Conservation (phyloP, 2,797 vertebrate genomes). For the Ataeniobius toweri region DNA sequence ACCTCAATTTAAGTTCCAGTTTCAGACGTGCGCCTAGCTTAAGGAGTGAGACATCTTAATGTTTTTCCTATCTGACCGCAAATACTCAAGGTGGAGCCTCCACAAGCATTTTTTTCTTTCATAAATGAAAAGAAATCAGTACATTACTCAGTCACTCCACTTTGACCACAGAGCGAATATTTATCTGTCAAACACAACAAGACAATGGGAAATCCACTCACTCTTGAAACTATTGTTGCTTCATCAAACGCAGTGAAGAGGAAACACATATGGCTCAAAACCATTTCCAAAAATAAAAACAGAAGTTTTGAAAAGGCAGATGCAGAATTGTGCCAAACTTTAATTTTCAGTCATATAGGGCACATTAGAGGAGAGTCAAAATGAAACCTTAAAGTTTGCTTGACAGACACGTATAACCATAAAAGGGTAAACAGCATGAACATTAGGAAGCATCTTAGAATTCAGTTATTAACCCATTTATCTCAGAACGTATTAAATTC, state of each 20-base stretch:
- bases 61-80: slow-evolving; percentile 50
- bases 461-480: not conserved
- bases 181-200: not conserved
- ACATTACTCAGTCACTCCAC: slow-evolving; percentile 44
- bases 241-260: not conserved
- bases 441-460: not conserved
- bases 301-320: not conserved
- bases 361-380: not conserved
- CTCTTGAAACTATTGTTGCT: not conserved
- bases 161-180: slow-evolving; percentile 15
- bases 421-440: not conserved
- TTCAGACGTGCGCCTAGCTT: too few species aligned
- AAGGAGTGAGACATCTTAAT: slow-evolving; percentile 27
- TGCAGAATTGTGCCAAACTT: not conserved
- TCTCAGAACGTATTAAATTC: not conserved
- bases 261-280: not conserved
- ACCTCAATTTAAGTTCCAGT: not conserved
- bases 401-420: not conserved
- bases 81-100: slow-evolving; percentile 76
- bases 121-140: slow-evolving; percentile 50
- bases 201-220: not conserved
- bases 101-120: slow-evolving; percentile 58
- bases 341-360: not conserved
- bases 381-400: not conserved
- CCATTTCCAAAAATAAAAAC: not conserved